Base-by-base conservation (phyloP, 2,888 invertebrate genomes). In the Incurvaria masculella region DNA sequence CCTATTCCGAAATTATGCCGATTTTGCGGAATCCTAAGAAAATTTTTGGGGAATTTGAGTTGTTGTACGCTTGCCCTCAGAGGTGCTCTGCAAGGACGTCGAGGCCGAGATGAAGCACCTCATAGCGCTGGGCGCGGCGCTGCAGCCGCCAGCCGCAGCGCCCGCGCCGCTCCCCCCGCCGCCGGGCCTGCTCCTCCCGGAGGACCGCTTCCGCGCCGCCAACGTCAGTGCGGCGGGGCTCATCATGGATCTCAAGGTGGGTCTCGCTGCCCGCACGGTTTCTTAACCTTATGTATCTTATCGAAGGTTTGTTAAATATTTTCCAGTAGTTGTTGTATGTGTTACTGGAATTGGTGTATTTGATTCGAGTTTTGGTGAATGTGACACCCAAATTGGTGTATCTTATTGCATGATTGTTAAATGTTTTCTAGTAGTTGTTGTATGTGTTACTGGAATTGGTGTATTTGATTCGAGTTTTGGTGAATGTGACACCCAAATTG, bases 71-170 rank as follows among this genome's bases (percentile, higher is more conserved):
- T 5, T 26, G 41, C 39, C 44, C 21, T 0, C 57, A 74, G 75
- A 63, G 2, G 60, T 74, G 2, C 64, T 75, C 6, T 72, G 72
- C 53, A 74, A 73, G 44, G 67, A 72, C 51, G 66, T 73, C 26
- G 64, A 69, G 38, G 57, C 59, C 0, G 69, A 69, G 20, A 56
- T 69, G 60, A 61, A 59, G 46, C 58, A 58, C 0, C 53, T 68
- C 0, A 11, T 62, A 1, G 52, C 60, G 0, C 47, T 64, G 1
- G 65, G 65, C 0, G 62, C 18, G 5, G 42, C 26, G n/a, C 5
- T 26, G 4, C 14, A 42, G 17, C 26, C n/a, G 17, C 63, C 4
- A 20, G 23, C 5, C 26, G 20, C 46, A 49, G 1, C 47, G 48
- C 39, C 42, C 27, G 23, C 17, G 42, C 23, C 11, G 33, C 33